These are phyloP conservation scores for Mylabris sibirica DNA, from an alignment of 2,888 invertebrate genomes.

Conservation along the genomic window DNA sequence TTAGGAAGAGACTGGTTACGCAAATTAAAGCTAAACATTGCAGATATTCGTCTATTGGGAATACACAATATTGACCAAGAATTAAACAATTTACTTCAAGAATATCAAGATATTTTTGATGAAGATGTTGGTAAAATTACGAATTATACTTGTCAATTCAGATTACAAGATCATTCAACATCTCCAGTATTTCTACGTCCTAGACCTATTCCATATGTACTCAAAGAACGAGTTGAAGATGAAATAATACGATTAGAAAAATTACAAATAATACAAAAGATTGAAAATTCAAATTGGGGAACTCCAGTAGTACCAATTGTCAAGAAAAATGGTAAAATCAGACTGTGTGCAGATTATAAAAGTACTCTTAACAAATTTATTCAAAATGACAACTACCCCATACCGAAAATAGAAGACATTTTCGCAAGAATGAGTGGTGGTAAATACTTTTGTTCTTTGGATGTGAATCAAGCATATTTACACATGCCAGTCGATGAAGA, in stretches of 20 bases:
- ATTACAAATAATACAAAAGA: background rate
- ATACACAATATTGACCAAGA: background rate
- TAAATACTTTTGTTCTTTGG: no score
- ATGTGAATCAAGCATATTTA: constrained; percentile 28
- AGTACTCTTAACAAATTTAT: background rate
- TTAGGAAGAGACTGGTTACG: background rate
- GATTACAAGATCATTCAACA: no score
- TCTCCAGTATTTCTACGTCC: background rate
- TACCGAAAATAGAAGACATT: background rate
- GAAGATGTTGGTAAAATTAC: background rate
- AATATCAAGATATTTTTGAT: background rate
- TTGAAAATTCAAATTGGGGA: background rate
- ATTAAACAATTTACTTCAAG: background rate
- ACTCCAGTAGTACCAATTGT: background rate
- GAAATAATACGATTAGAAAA: background rate
- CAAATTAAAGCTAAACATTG: background rate
- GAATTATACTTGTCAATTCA: no score
- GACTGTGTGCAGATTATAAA: background rate
- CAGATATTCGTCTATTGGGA: background rate
- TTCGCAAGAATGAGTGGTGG: background rate
- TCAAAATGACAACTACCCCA: background rate
- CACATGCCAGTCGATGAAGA: constrained; percentile 35
- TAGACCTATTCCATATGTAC: background rate
- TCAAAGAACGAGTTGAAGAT: background rate
- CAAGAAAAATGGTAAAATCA: background rate